Percentiles rank a stretch among this genome's conserved stretches.
Evolutionary conservation across 2,113 vertebrate genomes (phyloP).

Genomic region (Lasiurus borealis): DNA sequence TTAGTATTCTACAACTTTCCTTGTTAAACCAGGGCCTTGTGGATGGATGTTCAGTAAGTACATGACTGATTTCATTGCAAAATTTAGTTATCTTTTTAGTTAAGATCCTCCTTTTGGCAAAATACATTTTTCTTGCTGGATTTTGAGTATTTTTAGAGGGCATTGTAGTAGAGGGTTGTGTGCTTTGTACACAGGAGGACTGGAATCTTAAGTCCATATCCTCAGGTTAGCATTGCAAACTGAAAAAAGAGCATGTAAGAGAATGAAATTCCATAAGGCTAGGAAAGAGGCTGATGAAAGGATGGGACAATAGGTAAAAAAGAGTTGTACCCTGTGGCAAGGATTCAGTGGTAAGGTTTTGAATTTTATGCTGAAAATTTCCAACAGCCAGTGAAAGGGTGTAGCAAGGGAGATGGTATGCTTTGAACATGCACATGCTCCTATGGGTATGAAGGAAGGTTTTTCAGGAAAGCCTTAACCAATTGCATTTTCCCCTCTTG

Average conservation of each 20-base stretch:
- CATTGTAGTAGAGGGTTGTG: not conserved
- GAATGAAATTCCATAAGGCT: not conserved
- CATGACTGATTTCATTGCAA: not conserved
- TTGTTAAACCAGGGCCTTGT: not conserved
- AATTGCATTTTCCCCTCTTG: not conserved
- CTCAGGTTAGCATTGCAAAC: not conserved
- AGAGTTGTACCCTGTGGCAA: not conserved
- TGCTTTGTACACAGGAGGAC: not conserved
- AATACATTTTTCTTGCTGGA: conserved; percentile 16
- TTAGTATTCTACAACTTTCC: not conserved
- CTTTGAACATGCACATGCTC: not conserved
- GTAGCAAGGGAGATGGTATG: not conserved
- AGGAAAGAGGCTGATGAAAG: not conserved
- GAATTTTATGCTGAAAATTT: not conserved
- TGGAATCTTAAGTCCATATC: not conserved
- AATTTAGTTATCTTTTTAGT: conserved; percentile 15
- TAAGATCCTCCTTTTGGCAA: not conserved
- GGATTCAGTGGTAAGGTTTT: not conserved
- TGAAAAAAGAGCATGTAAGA: not conserved
- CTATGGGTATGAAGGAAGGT: not conserved
- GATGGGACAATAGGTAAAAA: not conserved
- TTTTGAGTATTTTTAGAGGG: not conserved
- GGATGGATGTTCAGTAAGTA: not conserved
- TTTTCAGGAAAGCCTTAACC: not conserved
- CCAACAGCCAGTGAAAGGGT: not conserved